Evolutionary conservation across 2,888 invertebrate genomes (phyloP).

Genomic region (Orthosia cruda): DNA sequence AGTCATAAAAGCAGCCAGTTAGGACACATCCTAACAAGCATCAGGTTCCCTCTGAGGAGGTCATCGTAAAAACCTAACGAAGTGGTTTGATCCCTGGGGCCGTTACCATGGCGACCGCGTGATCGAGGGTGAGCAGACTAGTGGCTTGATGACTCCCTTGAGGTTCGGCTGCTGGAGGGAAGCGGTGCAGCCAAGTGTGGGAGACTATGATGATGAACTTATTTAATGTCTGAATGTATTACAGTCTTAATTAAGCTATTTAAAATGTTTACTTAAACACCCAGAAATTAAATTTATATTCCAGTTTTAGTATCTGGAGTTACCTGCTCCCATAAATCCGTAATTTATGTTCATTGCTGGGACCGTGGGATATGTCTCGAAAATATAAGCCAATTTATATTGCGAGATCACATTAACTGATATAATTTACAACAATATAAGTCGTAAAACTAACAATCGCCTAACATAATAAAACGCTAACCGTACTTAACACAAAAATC

Average conservation of each 20-base stretch:
- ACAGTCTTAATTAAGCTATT: not conserved
- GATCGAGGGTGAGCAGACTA: not conserved
- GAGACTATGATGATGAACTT: not conserved
- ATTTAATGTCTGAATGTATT: not conserved
- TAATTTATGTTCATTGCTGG: slow-evolving; percentile 15
- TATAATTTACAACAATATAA: slow-evolving; percentile 44
- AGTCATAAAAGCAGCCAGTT: slow-evolving; percentile 9
- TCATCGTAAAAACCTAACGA: slow-evolving; percentile 55
- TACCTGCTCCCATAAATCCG: not conserved
- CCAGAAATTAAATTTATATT: not conserved
- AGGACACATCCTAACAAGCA: slow-evolving; percentile 49
- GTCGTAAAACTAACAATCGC: slow-evolving; percentile 62
- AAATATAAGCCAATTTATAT: slow-evolving; percentile 10
- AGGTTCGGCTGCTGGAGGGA: not conserved
- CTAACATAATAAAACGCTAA: slow-evolving; percentile 60
- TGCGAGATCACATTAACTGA: slow-evolving; percentile 39
- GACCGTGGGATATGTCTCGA: slow-evolving; percentile 24
- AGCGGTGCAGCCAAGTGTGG: not conserved
- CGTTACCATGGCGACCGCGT: slow-evolving; percentile 22
- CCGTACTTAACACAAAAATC: slow-evolving; percentile 50
- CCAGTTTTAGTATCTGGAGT: not conserved
- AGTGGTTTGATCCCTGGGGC: slow-evolving; percentile 38
- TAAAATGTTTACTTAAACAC: not conserved
- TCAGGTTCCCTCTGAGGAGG: slow-evolving; percentile 32
- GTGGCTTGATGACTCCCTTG: slow-evolving; percentile 14